A percentile compares a stretch with the other conserved stretches of the same genome.
These are phyloP conservation scores for Calameuta idolon DNA, from an alignment of 2,888 invertebrate species.

Conservation along the genomic window DNA sequence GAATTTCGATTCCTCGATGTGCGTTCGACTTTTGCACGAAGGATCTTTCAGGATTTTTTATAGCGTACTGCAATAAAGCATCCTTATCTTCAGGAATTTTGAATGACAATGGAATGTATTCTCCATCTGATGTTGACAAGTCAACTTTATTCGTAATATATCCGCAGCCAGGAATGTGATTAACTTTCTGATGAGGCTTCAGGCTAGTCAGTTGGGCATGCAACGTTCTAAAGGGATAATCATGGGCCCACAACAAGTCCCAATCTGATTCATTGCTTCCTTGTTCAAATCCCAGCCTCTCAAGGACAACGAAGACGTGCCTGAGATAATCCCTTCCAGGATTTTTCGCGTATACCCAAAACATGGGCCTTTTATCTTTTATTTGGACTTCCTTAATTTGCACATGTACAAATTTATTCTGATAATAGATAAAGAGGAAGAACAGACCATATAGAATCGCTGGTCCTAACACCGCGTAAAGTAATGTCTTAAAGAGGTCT, in stretches of 20 bases:
- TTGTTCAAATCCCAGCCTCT: conserved; percentile 79
- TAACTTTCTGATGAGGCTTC: conserved; percentile 82
- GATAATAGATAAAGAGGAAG: conserved; percentile 39
- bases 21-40: conserved; percentile 95
- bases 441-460: conserved; percentile 45
- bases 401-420: conserved; percentile 24
- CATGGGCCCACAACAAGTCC: conserved; percentile 94
- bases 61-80: conserved; percentile 77
- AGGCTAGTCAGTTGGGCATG: conserved; percentile 72
- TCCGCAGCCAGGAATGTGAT: conserved; percentile 95
- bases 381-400: conserved; percentile 23
- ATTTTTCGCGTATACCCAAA: conserved; percentile 73
- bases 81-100: conserved; percentile 82
- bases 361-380: conserved; percentile 62
- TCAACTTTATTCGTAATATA: conserved; percentile 93
- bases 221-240: conserved; percentile 84
- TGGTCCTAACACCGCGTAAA: conserved; percentile 45
- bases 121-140: conserved; percentile 82
- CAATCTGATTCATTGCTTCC: conserved; percentile 74
- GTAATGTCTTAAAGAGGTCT: conserved; percentile 44
- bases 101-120: conserved; percentile 89
- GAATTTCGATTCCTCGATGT: conserved; percentile 88
- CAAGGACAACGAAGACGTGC: conserved; percentile 85
- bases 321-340: conserved; percentile 78
- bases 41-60: conserved; percentile 74